phyloP scores from a whole-genome alignment of 2,888 invertebrate species.

The Aleiodes testaceus region DNA sequence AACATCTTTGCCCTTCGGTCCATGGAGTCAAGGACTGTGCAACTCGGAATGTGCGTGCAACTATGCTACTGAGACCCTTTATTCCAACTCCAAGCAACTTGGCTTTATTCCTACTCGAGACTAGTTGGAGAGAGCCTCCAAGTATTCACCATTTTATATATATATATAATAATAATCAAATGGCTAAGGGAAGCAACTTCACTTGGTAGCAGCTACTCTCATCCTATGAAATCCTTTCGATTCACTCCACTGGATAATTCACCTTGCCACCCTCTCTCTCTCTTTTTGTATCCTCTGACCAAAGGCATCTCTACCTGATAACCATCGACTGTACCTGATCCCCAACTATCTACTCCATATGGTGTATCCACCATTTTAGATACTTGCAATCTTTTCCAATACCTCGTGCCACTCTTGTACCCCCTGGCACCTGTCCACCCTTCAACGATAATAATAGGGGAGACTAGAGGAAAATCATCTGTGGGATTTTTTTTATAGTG shows the following conservation, averaged over 20 bases:
- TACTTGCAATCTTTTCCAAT: constrained; percentile 28
- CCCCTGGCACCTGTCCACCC: constrained; percentile 68
- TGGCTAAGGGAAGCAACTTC: constrained; percentile 29
- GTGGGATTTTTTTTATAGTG: constrained; percentile 13
- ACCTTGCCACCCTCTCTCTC: not conserved
- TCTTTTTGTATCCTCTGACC: constrained; percentile 41
- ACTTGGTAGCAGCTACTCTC: constrained; percentile 13
- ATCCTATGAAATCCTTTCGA: not conserved
- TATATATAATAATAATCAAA: constrained; percentile 12
- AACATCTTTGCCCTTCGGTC: constrained; percentile 48
- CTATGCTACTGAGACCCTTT: constrained; percentile 65
- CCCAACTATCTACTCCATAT: constrained; percentile 27
- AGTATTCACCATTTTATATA: constrained; percentile 54
- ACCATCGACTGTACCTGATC: constrained; percentile 57
- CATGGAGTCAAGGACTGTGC: constrained; percentile 67
- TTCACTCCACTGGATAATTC: constrained; percentile 12
- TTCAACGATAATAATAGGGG: constrained; percentile 64
- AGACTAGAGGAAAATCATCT: too few relatives aligned
- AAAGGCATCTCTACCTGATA: constrained; percentile 59
- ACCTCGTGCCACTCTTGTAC: constrained; percentile 56
- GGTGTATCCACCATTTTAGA: constrained; percentile 32
- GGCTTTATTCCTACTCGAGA: not conserved
- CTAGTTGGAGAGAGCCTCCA: constrained; percentile 52
- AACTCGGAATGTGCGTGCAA: constrained; percentile 71
- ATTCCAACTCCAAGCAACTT: constrained; percentile 18